Percentiles rank a stretch among this genome's conserved stretches.
These are phyloP conservation scores for Falco naumanni DNA, from an alignment of 2,797 vertebrate species.

Conservation along the genomic window DNA sequence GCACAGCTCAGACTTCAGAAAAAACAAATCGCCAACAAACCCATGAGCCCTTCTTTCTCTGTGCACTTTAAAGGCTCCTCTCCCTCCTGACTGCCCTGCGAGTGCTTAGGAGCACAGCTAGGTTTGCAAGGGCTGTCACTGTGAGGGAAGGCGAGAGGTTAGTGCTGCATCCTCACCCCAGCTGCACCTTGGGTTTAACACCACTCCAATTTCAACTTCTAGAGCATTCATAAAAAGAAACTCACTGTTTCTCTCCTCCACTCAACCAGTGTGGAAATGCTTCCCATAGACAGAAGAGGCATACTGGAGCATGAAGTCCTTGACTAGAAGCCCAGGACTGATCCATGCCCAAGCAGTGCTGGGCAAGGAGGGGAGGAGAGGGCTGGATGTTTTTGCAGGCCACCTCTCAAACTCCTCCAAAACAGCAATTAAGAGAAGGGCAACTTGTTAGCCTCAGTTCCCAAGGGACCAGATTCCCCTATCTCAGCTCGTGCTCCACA, in stretches of 20 bases:
- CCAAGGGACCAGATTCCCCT: background rate
- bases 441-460: background rate
- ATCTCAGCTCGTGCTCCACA: background rate
- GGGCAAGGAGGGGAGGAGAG: background rate
- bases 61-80: background rate
- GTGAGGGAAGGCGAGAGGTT: fast-evolving
- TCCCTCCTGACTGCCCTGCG: background rate
- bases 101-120: fast-evolving
- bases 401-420: background rate
- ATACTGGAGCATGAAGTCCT: background rate
- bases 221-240: background rate
- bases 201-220: background rate
- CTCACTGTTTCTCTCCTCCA: too few relatives aligned
- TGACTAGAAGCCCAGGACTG: background rate
- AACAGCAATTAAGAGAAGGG: background rate
- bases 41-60: background rate
- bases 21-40: background rate
- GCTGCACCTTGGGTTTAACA: too few relatives aligned
- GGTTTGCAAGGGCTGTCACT: background rate
- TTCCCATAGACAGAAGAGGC: background rate
- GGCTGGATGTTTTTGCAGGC: background rate
- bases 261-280: background rate
- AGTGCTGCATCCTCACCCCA: background rate
- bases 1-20: background rate
- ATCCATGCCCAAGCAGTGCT: background rate